These are phyloP conservation scores for Achroia grisella DNA, from an alignment of 1,140 invertebrate genomes.

Conservation along the genomic window DNA sequence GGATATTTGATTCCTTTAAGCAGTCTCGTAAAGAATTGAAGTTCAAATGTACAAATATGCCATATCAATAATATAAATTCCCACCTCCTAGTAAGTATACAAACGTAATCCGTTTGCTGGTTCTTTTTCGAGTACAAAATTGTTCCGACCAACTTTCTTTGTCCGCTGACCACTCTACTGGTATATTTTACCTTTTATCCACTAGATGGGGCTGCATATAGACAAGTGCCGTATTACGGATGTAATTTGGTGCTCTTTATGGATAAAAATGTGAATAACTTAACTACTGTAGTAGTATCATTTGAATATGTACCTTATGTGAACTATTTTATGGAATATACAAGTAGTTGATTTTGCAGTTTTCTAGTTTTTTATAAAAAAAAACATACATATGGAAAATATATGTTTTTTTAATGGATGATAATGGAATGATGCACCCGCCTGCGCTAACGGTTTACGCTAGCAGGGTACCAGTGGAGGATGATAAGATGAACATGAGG, in stretches of 20 bases:
- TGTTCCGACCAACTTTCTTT: constrained; percentile 57
- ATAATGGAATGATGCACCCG: too few species aligned
- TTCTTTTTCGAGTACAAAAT: constrained; percentile 64
- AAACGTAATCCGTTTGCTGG: constrained; percentile 42
- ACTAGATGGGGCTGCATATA: constrained; percentile 5
- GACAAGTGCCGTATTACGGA: constrained; percentile 20
- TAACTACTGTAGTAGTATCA: not conserved
- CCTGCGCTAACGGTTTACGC: too few species aligned
- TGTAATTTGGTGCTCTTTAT: constrained; percentile 32
- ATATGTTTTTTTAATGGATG: too few species aligned
- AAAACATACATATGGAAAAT: too few species aligned
- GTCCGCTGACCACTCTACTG: constrained; percentile 49
- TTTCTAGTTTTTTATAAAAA: too few species aligned
- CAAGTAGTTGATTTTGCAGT: too few species aligned
- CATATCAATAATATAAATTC: constrained; percentile 19
- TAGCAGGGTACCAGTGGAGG: too few species aligned
- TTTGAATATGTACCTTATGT: not conserved
- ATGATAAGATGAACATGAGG: too few species aligned
- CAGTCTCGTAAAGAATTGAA: too few species aligned
- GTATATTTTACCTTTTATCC: constrained; percentile 61
- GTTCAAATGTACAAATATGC: constrained; percentile 3
- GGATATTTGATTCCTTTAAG: too few species aligned
- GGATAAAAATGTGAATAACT: not conserved
- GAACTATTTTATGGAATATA: too few species aligned
- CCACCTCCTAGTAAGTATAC: not conserved